A percentile compares a stretch with the other conserved stretches of the same genome.
Conservation (phyloP, 1,140 invertebrate genomes). For the Gyrodactylus salaris region DNA sequence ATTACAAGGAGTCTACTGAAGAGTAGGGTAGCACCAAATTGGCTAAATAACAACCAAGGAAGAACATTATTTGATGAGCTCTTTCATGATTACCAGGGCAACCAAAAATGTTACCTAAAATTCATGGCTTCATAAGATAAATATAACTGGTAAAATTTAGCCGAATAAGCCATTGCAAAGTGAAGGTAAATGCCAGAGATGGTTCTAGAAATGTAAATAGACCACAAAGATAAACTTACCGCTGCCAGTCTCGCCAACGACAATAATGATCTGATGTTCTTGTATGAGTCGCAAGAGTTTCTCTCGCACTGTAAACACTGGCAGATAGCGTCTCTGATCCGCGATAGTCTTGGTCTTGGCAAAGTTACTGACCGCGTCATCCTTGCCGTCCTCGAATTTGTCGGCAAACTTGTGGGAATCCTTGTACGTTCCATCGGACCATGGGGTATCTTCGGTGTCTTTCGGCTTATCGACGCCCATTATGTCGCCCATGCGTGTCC, state of each 20-base stretch:
- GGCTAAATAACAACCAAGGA: too few species aligned
- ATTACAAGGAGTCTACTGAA: too few species aligned
- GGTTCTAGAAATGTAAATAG: too few species aligned
- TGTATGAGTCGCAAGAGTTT: slow-evolving; percentile 33
- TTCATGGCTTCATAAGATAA: too few species aligned
- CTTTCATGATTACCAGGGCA: too few species aligned
- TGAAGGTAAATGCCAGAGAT: slow-evolving; percentile 2
- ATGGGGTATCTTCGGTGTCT: slow-evolving; percentile 18
- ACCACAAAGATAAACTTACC: too few species aligned
- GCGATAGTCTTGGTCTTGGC: slow-evolving; percentile 46
- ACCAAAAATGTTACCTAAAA: too few species aligned
- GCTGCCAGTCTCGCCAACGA: slow-evolving; percentile 87
- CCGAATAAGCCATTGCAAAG: too few species aligned
- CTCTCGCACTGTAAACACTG: slow-evolving; percentile 34
- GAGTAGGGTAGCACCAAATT: too few species aligned
- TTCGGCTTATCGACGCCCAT: slow-evolving; percentile 53
- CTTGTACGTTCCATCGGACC: slow-evolving; percentile 13
- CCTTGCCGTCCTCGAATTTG: slow-evolving; percentile 36
- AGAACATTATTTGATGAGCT: too few species aligned
- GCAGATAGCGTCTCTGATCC: slow-evolving; percentile 59
- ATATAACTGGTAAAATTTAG: too few species aligned
- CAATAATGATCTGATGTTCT: slow-evolving; percentile 72
- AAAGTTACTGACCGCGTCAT: slow-evolving; percentile 47
- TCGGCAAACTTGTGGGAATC: slow-evolving; percentile 77
- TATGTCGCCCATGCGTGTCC: slow-evolving; percentile 75